Percentiles rank a stretch among this genome's conserved stretches.
Evolutionary conservation across 2,113 vertebrate species (phyloP).

Genomic region (Sphyrna mokarran): DNA sequence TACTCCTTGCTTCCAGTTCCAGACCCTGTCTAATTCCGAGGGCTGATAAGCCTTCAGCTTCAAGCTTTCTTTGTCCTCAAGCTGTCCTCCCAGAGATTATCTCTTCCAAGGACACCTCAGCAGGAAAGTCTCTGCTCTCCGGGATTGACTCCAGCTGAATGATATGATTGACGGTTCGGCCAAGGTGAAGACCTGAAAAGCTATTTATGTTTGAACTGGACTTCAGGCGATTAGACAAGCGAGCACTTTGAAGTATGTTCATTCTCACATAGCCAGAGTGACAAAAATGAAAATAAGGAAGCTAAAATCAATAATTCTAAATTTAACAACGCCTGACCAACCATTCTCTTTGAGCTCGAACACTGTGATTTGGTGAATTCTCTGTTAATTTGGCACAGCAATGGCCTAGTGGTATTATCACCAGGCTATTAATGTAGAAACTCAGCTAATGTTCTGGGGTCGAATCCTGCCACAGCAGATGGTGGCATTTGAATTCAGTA

Average conservation of each 20-base stretch:
- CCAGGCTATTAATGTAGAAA: no score
- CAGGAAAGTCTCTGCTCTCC: not conserved
- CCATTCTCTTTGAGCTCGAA: not conserved
- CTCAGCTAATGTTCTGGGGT: no score
- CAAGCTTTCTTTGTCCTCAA: not conserved
- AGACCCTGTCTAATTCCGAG: not conserved
- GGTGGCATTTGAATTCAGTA: no score
- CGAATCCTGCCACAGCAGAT: no score
- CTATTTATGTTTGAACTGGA: not conserved
- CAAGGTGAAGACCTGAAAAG: not conserved
- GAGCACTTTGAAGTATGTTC: not conserved
- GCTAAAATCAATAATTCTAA: not conserved
- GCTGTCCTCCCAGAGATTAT: not conserved
- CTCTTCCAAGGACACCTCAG: not conserved
- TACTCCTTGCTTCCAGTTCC: not conserved
- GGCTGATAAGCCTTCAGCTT: not conserved
- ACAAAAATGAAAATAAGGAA: not conserved
- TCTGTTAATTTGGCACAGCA: not conserved
- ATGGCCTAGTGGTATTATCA: no score
- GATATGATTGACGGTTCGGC: not conserved
- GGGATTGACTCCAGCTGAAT: not conserved
- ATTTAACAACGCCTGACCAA: not conserved
- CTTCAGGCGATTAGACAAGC: not conserved
- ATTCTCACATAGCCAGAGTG: not conserved
- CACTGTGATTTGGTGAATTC: not conserved